Percentiles rank a stretch among this genome's conserved stretches.
These are phyloP conservation scores for Coenobita brevimanus DNA, from an alignment of 1,140 invertebrate species.

Conservation along the genomic window DNA sequence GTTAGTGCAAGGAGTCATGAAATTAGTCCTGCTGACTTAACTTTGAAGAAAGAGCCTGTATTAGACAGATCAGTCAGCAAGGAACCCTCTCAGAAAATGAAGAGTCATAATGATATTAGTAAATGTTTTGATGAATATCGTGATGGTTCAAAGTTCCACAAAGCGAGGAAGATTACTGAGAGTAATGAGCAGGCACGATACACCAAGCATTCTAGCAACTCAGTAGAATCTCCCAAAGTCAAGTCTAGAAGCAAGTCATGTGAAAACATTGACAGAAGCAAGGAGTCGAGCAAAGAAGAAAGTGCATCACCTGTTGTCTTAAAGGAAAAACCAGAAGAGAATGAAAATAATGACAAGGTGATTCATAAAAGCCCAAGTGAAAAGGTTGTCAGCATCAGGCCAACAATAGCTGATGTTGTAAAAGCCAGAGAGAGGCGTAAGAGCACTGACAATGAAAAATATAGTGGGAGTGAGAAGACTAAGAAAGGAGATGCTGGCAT, in stretches of 20 bases:
- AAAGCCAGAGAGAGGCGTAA: conserved; percentile 67
- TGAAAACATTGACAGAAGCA: background rate
- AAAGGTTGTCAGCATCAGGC: conserved; percentile 33
- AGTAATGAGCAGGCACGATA: background rate
- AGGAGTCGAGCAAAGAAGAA: conserved; percentile 10
- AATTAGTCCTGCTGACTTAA: background rate
- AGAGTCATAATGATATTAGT: conserved; percentile 10
- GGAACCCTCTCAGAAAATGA: background rate
- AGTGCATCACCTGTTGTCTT: background rate
- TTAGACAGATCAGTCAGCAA: background rate
- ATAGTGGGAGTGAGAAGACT: conserved; percentile 52
- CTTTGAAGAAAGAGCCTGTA: conserved; percentile 4
- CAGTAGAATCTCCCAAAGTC: conserved; percentile 18
- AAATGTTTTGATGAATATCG: conserved; percentile 14
- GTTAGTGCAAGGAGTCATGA: background rate
- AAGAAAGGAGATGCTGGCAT: conserved; percentile 37
- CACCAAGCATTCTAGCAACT: background rate
- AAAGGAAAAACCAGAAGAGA: background rate
- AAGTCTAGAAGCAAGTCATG: background rate
- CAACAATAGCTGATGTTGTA: conserved; percentile 69
- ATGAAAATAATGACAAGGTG: conserved; percentile 1
- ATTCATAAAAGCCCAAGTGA: conserved; percentile 16
- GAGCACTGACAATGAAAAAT: conserved; percentile 60
- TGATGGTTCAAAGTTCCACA: conserved; percentile 22
- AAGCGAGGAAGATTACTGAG: conserved; percentile 12